Conservation (phyloP, 2,113 vertebrate genomes). For the Trematomus loennbergii region DNA sequence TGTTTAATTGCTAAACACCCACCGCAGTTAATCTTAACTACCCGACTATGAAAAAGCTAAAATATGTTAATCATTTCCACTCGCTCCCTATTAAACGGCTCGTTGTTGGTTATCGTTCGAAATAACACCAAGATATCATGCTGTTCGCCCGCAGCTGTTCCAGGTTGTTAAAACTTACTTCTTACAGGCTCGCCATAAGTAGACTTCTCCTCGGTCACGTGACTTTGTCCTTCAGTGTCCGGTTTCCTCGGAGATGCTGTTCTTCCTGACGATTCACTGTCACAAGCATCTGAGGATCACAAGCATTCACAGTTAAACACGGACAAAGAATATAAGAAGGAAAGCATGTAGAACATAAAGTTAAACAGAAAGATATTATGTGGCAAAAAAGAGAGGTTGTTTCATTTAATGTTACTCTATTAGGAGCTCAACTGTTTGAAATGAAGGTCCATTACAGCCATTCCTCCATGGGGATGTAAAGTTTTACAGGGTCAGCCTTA, state of each 20-base stretch:
- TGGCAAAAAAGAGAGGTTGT: constrained; percentile 1
- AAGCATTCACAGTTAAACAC: constrained; percentile 56
- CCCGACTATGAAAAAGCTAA: neutral
- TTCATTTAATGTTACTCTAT: constrained; percentile 35
- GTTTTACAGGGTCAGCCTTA: constrained; percentile 44
- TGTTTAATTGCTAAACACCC: constrained; percentile 28
- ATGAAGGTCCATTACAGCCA: constrained; percentile 13
- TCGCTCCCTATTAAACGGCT: constrained; percentile 31
- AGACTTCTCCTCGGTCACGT: constrained; percentile 79
- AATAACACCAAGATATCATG: constrained; percentile 42
- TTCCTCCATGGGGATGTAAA: constrained; percentile 43
- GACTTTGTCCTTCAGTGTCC: constrained; percentile 80
- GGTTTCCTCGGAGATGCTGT: constrained; percentile 77
- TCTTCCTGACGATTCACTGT: constrained; percentile 76
- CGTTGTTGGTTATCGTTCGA: constrained; percentile 63
- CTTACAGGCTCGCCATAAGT: constrained; percentile 86
- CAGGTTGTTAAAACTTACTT: constrained; percentile 87
- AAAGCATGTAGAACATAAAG: constrained; percentile 9
- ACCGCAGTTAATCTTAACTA: neutral
- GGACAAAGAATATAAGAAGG: neutral
- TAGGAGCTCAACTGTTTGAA: constrained; percentile 32
- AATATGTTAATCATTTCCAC: constrained; percentile 33
- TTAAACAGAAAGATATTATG: constrained; percentile 10
- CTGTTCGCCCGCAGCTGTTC: constrained; percentile 55
- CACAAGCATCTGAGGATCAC: constrained; percentile 84